Conservation (phyloP, 2,113 vertebrate species). For the Callionymus lyra region DNA sequence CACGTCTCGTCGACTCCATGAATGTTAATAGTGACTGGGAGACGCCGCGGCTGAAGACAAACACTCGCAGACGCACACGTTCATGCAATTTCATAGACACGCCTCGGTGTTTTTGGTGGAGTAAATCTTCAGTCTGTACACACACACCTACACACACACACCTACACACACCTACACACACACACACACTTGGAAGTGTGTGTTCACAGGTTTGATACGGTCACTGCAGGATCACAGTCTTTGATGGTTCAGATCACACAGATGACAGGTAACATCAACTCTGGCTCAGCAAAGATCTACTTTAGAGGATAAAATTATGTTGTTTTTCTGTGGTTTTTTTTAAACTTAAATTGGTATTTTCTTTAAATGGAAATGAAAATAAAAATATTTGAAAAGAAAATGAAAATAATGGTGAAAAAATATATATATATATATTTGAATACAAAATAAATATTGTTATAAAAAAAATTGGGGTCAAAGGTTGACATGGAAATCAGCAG, state of each 20-base stretch:
- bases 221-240: slow-evolving; percentile 4
- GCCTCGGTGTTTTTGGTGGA: slow-evolving; percentile 29
- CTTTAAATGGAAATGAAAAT: too few relatives aligned
- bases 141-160: slow-evolving; percentile 4
- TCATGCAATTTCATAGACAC: slow-evolving; percentile 32
- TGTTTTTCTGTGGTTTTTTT: too few relatives aligned
- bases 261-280: slow-evolving; percentile 32
- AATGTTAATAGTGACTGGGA: slow-evolving; percentile 68
- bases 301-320: slow-evolving; percentile 11
- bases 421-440: too few relatives aligned
- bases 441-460: too few relatives aligned
- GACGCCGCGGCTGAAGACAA: slow-evolving; percentile 29
- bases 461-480: too few relatives aligned
- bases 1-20: slow-evolving; percentile 64
- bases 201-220: too few relatives aligned
- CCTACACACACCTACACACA: neutral
- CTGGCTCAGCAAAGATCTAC: slow-evolving; percentile 18
- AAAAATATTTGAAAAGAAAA: too few relatives aligned
- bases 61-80: slow-evolving; percentile 7
- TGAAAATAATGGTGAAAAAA: too few relatives aligned
- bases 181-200: neutral
- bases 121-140: slow-evolving; percentile 12
- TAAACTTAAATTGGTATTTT: too few relatives aligned
- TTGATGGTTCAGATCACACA: slow-evolving; percentile 42
- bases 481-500: too few relatives aligned